phyloP scores from a whole-genome alignment of 2,113 vertebrate species.

The Pollimyrus isidori region DNA sequence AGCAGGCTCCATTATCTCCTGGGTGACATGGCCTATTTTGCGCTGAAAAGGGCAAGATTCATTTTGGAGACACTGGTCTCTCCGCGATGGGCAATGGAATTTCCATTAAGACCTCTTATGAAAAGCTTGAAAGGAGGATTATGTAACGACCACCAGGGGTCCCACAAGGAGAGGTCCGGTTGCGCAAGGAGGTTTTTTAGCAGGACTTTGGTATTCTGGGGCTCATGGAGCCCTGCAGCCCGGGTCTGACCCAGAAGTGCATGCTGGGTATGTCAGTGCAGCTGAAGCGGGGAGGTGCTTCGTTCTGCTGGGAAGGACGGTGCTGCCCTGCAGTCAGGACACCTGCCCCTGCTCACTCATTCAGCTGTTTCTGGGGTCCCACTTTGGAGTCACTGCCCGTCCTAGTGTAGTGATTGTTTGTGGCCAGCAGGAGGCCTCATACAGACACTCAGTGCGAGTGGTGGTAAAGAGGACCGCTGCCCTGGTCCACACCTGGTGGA shows the following conservation, averaged over 20 bases:
- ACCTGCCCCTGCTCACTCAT: background rate
- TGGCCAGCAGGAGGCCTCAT: background rate
- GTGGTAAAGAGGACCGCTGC: background rate
- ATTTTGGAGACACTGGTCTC: background rate
- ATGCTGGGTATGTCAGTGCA: background rate
- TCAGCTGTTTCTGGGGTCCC: background rate
- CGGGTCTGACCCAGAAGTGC: background rate
- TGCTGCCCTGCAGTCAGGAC: background rate
- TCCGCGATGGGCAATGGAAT: background rate
- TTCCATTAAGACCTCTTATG: background rate
- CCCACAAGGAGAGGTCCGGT: background rate
- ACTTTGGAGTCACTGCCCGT: background rate
- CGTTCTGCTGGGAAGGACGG: background rate
- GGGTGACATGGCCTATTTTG: background rate
- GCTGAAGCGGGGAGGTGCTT: background rate
- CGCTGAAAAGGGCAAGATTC: background rate
- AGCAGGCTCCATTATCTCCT: conserved; percentile 1
- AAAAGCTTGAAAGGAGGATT: conserved; percentile 11
- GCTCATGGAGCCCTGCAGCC: background rate
- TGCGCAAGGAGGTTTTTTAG: background rate
- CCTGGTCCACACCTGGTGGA: background rate
- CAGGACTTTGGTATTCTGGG: background rate
- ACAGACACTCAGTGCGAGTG: background rate
- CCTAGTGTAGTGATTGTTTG: background rate
- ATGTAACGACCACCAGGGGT: background rate